Conservation (phyloP, 2,888 invertebrate genomes). For the Rhorus exstirpatorius region DNA sequence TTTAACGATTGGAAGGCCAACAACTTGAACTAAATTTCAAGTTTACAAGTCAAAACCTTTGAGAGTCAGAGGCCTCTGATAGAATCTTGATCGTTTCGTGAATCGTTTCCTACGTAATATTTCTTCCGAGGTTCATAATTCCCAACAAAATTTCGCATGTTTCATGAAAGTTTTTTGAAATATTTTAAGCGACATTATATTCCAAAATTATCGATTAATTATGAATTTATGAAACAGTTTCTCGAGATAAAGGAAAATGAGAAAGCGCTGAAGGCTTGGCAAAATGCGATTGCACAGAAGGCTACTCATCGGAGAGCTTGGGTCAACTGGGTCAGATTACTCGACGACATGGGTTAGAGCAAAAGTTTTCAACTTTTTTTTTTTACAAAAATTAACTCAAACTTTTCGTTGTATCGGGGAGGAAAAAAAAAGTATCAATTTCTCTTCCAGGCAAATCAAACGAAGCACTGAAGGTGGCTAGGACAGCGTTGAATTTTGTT, state of each 20-base stretch:
- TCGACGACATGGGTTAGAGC: constrained; percentile 91
- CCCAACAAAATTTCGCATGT: not conserved
- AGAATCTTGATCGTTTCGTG: too few species aligned
- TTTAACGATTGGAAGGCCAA: too few species aligned
- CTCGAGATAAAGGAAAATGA: constrained; percentile 91
- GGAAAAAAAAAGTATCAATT: too few species aligned
- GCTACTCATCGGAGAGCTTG: constrained; percentile 94
- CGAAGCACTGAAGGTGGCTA: constrained; percentile 91
- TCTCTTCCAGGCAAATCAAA: constrained; percentile 88
- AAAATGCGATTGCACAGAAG: constrained; percentile 92
- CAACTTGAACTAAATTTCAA: too few species aligned
- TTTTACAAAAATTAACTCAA: too few species aligned
- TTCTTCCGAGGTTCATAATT: not conserved
- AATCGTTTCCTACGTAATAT: too few species aligned
- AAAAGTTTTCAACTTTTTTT: not conserved
- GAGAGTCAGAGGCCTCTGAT: too few species aligned
- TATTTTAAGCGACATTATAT: not conserved
- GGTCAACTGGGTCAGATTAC: constrained; percentile 95
- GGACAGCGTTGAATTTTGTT: constrained; percentile 90
- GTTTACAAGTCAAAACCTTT: too few species aligned
- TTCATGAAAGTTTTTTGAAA: not conserved
- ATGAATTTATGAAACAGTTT: constrained; percentile 87
- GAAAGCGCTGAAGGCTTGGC: constrained; percentile 94
- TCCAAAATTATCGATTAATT: not conserved
- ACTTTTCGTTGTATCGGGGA: too few species aligned